phyloP scores from a whole-genome alignment of 2,113 vertebrate species.

The Fulmarus glacialis region DNA sequence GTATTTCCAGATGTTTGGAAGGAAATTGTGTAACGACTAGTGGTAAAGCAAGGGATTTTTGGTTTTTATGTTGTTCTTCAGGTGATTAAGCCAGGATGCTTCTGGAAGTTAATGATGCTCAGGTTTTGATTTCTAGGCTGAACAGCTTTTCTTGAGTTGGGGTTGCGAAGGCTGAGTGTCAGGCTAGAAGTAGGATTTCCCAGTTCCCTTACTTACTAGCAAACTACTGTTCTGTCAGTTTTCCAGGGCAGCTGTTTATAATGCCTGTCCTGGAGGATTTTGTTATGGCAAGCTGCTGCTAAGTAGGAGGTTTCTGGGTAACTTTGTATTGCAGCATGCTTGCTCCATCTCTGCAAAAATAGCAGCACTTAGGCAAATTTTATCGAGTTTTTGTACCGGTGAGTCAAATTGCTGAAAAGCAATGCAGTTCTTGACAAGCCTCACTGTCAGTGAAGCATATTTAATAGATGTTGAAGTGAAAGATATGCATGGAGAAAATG shows the following conservation, averaged over 20 bases:
- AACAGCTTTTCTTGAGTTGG: neutral
- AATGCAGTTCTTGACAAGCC: neutral
- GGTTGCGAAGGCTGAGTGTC: neutral
- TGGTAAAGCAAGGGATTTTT: neutral
- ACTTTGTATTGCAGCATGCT: neutral
- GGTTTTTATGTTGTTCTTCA: neutral
- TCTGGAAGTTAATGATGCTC: neutral
- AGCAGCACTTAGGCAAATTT: conserved; percentile 41
- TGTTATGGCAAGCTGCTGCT: neutral
- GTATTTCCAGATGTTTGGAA: neutral
- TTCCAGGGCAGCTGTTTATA: conserved; percentile 31
- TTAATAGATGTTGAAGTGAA: neutral
- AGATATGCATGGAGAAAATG: neutral
- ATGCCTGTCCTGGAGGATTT: neutral
- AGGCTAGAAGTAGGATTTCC: neutral
- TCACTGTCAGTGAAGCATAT: neutral
- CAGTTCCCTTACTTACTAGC: neutral
- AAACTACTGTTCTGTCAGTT: conserved; percentile 24
- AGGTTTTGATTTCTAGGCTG: neutral
- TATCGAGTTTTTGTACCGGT: neutral
- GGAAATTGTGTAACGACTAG: neutral
- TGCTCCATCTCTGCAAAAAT: conserved; percentile 17
- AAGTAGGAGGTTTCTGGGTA: neutral
- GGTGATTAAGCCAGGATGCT: neutral
- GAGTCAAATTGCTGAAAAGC: neutral